These are phyloP conservation scores for Hippocampus barbouri DNA, from an alignment of 2,113 vertebrate species.

Conservation along the genomic window DNA sequence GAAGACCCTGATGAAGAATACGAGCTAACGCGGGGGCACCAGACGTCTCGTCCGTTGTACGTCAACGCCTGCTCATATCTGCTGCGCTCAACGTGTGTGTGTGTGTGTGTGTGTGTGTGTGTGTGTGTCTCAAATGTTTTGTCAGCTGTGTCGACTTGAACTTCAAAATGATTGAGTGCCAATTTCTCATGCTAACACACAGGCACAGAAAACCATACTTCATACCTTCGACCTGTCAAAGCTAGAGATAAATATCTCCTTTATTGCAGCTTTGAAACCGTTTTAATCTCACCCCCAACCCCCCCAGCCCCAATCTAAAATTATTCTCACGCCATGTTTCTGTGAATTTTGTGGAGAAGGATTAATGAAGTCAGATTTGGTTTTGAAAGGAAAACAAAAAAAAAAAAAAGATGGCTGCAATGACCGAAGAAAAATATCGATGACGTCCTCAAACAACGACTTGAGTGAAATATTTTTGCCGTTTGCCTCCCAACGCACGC, in stretches of 20 bases:
- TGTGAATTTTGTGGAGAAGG: neutral
- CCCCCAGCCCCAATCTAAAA: neutral
- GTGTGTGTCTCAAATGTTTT: constrained; percentile 15
- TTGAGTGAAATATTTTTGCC: no score
- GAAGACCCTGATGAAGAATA: constrained; percentile 24
- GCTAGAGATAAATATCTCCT: neutral
- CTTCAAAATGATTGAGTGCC: constrained; percentile 43
- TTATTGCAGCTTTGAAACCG: no score
- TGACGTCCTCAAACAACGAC: no score
- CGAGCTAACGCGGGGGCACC: constrained; percentile 38
- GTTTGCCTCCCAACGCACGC: neutral
- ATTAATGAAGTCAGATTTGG: neutral
- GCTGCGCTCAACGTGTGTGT: constrained; percentile 9
- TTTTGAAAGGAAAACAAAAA: no score
- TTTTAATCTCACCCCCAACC: no score
- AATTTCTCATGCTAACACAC: constrained; percentile 1
- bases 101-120: constrained; percentile 5
- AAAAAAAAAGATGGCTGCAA: no score
- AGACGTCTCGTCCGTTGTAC: constrained; percentile 65
- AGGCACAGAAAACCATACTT: neutral
- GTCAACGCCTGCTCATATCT: constrained; percentile 83
- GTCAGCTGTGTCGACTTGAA: constrained; percentile 35
- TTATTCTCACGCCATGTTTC: neutral
- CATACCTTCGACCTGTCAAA: neutral
- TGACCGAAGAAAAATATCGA: no score